phyloP scores from a whole-genome alignment of 64 coral and sea anemone species.

The Platygyra sinensis region DNA sequence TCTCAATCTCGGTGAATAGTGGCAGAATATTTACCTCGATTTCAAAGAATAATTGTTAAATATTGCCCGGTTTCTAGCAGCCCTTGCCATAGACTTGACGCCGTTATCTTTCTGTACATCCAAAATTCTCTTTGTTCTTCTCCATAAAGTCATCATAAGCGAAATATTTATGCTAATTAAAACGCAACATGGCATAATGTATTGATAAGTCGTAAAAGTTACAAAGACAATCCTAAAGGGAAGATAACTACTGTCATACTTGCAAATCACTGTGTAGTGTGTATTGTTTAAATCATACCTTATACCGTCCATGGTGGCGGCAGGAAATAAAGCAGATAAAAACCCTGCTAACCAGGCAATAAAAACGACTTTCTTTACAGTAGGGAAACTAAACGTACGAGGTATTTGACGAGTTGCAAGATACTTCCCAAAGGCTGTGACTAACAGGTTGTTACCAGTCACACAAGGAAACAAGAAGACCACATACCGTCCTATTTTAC shows the following conservation, averaged over 20 bases:
- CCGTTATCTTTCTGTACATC: not conserved
- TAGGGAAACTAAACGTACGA: not conserved
- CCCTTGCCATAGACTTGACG: not conserved
- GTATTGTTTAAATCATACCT: not conserved
- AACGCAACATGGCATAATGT: slow-evolving; percentile 28
- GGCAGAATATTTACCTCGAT: too few species aligned
- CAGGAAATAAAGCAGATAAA: not conserved
- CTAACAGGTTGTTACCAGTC: slow-evolving; percentile 30
- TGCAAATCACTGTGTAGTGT: slow-evolving; percentile 15
- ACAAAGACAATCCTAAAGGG: slow-evolving; percentile 8
- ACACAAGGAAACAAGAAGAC: slow-evolving; percentile 11
- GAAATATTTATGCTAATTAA: not conserved
- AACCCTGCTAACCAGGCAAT: not conserved
- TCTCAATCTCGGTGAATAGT: too few species aligned
- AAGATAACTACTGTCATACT: not conserved
- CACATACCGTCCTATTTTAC: slow-evolving; percentile 3
- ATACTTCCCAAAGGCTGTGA: slow-evolving; percentile 1
- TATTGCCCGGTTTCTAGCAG: not conserved
- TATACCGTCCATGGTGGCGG: not conserved
- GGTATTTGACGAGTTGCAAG: not conserved
- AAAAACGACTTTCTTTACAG: not conserved
- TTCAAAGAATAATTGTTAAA: too few species aligned
- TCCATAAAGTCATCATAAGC: not conserved
- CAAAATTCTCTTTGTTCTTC: not conserved
- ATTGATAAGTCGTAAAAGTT: not conserved